Base-by-base conservation (phyloP, 2,113 vertebrate genomes). In the Ceuthmochares aereus region DNA sequence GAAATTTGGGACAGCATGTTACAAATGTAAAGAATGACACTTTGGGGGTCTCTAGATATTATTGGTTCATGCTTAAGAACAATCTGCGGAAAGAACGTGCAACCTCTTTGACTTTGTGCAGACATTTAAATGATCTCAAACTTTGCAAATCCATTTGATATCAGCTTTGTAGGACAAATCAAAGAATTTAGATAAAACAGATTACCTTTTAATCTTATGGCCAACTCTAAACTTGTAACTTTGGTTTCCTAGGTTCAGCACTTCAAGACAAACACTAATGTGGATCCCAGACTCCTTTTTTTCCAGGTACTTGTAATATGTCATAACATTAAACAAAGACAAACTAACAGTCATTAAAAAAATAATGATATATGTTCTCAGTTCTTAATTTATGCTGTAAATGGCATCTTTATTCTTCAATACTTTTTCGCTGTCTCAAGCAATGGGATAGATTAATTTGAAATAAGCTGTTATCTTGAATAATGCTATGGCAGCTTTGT, bases 241-340 rank as follows among this genome's bases (percentile, higher is more conserved):
- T 94, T 95, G n/a, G 34, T 86, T 92, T 95, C 95, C 27, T 92
- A 99, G 99, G 93, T 99, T 99, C 97, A 99, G 99, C 98, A 99
- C 99, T 83, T 99, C 99, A 93, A 99, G 99, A 93, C 99, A 99
- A 97, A 99, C 99, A 62, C 98, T 99, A 36, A 99, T 99, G 98
- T 99, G 99, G 99, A 99, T 99, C 98, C 99, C 99, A 93, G 99
- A 99, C 97, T 99, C 99, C 16, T 99, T 99, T 98, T 99, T 99
- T 98, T 99, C 99, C 91, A 99, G 99, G 99, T 99, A 98, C 95
- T 96, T 91, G 14, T 83, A 34, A 55, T 83, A 23, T n/a, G 32
- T n/a, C 9, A 14, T 80, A 21, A 43, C 27, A 55, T 66, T 73
- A 89, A 56, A 47, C 6, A 91, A 82, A 34, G 17, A 45, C 3